A percentile compares a stretch with the other conserved stretches of the same genome.
Evolutionary conservation across 2,113 vertebrate species (phyloP).

Genomic region (Myxocyprinus asiaticus): DNA sequence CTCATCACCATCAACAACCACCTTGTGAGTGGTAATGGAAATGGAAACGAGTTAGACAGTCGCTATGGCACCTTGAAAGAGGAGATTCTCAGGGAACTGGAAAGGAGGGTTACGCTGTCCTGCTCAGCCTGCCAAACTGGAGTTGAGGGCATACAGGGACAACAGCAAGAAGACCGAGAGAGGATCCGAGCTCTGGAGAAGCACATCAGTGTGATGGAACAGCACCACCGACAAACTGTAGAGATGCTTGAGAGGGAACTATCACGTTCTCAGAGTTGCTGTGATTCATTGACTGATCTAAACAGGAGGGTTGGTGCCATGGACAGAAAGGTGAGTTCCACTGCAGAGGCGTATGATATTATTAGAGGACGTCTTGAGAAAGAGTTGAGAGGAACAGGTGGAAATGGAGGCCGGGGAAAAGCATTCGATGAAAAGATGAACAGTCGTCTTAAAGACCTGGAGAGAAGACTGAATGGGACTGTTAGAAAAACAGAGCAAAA

Average conservation of each 20-base stretch:
- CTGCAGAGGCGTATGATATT: constrained; percentile 68
- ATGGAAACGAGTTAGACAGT: constrained; percentile 62
- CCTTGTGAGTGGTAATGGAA: constrained; percentile 64
- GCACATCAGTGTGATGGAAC: constrained; percentile 78
- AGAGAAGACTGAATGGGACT: constrained; percentile 81
- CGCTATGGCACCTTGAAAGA: constrained; percentile 60
- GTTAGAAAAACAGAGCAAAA: constrained; percentile 75
- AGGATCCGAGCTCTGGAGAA: constrained; percentile 83
- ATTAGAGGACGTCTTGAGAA: constrained; percentile 75
- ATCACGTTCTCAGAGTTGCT: constrained; percentile 71
- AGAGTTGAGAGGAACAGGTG: constrained; percentile 63
- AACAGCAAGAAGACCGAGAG: constrained; percentile 83
- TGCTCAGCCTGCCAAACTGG: constrained; percentile 81
- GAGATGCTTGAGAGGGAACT: constrained; percentile 70
- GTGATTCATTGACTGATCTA: constrained; percentile 66
- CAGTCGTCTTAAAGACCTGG: constrained; percentile 77
- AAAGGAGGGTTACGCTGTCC: constrained; percentile 78
- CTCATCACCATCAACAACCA: constrained; percentile 80
- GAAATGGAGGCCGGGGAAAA: constrained; percentile 58
- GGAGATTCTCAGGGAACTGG: constrained; percentile 79
- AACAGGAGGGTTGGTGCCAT: constrained; percentile 67
- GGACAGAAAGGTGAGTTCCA: constrained; percentile 73
- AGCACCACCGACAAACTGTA: constrained; percentile 75
- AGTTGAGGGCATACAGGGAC: constrained; percentile 78
- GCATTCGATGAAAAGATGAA: constrained; percentile 73